phyloP scores from a whole-genome alignment of 2,797 vertebrate species.

The Anomalospiza imberbis region DNA sequence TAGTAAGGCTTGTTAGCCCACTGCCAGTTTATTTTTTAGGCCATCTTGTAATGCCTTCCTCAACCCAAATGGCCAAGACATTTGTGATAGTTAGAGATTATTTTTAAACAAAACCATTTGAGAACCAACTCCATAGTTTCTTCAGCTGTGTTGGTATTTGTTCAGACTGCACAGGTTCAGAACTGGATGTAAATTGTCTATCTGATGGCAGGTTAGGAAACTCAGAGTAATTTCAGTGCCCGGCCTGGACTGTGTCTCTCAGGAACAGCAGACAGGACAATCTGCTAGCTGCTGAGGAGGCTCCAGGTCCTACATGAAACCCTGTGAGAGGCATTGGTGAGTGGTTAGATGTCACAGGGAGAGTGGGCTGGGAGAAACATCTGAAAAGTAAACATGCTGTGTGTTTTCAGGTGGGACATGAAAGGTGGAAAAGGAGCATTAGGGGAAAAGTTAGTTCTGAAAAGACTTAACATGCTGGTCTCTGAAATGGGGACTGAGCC shows the following conservation, averaged over 20 bases:
- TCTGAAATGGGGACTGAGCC: background rate
- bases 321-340: background rate
- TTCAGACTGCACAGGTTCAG: background rate
- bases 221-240: background rate
- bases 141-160: background rate
- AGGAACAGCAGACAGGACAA: background rate
- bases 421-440: background rate
- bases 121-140: background rate
- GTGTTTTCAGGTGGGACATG: background rate
- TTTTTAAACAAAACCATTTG: background rate
- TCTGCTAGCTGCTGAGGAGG: background rate
- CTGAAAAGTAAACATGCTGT: background rate
- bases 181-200: background rate
- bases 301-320: background rate
- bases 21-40: background rate
- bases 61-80: background rate
- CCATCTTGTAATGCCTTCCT: background rate
- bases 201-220: background rate
- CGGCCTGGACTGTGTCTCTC: background rate
- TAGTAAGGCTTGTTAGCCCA: background rate
- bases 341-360: background rate
- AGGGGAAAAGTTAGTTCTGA: background rate
- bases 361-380: background rate
- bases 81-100: background rate
- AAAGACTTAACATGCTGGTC: background rate